Evolutionary conservation across 2,113 vertebrate species (phyloP), one percentile per base, ranked within the genome.

Genomic region (Phyllostomus discolor): DNA sequence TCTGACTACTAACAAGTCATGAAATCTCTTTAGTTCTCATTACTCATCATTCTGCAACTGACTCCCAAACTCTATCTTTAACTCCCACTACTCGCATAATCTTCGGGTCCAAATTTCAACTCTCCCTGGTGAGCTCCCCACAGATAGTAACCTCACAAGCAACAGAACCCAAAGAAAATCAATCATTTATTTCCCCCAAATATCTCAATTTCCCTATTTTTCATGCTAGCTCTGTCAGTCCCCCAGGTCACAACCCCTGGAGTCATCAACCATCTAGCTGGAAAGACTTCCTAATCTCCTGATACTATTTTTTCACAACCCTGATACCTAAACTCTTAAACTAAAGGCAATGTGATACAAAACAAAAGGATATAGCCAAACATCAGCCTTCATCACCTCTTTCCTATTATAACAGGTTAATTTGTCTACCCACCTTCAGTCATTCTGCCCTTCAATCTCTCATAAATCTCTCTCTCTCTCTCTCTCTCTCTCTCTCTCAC

Each of bases 81-180:
- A 62, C 41, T 95, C 54, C 17, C 31, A 72, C 28, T 38, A 78
- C 57, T 64, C 78, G 46, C 33, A 28, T 26, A 33, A 96, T 20
- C 62, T 90, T 81, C 80, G 92, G 17, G 38, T 95, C 64, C 75
- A 91, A 88, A 91, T 97, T 91, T 88, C 50, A 76, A 50, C n/a
- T 78, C 73, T 16, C 38, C 9, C 19, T 91, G 7, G 54, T 66
- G 69, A 85, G 41, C 15, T 75, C 41, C 22, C 43, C 16, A 87
- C 10, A 52, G 33, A 86, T 19, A 88, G 16, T 88, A 81, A 88
- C 28, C 64, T 64, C 31, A 86, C 20, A 80, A 7, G 73, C 59
- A 85, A 10, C 10, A 91, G 16, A 90, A 80, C 15, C 57, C 70
- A 96, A 90, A 88, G 57, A 66, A 84, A 75, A 89, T 5, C 52